Percentiles rank a stretch among this genome's conserved stretches.
Evolutionary conservation across 2,888 invertebrate species (phyloP).

Genomic region (Liodrosophila aerea): DNA sequence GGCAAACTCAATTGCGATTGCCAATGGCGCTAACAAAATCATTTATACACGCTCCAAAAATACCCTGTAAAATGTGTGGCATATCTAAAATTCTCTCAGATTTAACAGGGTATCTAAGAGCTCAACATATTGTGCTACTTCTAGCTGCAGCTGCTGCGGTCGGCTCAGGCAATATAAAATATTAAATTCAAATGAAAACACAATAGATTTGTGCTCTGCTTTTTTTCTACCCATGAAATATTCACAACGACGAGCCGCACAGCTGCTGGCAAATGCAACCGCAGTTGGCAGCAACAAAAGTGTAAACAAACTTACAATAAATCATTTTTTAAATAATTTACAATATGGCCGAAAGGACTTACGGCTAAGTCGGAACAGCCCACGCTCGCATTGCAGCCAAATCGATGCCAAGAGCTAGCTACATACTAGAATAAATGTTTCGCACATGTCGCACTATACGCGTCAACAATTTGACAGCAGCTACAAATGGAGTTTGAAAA

Average conservation of each 20-base stretch:
- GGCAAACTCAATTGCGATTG: conserved; percentile 62
- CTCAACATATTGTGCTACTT: not conserved
- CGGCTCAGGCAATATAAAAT: conserved; percentile 49
- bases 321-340: conserved; percentile 73
- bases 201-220: conserved; percentile 62
- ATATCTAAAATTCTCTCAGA: not conserved
- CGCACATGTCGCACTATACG: conserved; percentile 54
- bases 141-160: conserved; percentile 17
- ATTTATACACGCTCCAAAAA: not conserved
- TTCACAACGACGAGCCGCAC: conserved; percentile 43
- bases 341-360: conserved; percentile 46
- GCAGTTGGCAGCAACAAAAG: conserved; percentile 56
- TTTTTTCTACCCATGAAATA: conserved; percentile 51
- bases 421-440: conserved; percentile 22
- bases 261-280: conserved; percentile 61
- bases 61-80: conserved; percentile 27
- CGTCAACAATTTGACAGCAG: conserved; percentile 56
- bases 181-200: conserved; percentile 70
- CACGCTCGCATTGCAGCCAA: conserved; percentile 8
- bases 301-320: conserved; percentile 73
- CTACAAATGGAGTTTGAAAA: conserved; percentile 40
- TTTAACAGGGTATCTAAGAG: conserved; percentile 16
- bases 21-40: conserved; percentile 46
- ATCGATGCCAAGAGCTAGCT: conserved; percentile 19
- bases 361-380: not conserved